Evolutionary conservation across 1,140 invertebrate genomes (phyloP), one percentile per base, ranked within the genome.

Genomic region (Oedothorax gibbosus): DNA sequence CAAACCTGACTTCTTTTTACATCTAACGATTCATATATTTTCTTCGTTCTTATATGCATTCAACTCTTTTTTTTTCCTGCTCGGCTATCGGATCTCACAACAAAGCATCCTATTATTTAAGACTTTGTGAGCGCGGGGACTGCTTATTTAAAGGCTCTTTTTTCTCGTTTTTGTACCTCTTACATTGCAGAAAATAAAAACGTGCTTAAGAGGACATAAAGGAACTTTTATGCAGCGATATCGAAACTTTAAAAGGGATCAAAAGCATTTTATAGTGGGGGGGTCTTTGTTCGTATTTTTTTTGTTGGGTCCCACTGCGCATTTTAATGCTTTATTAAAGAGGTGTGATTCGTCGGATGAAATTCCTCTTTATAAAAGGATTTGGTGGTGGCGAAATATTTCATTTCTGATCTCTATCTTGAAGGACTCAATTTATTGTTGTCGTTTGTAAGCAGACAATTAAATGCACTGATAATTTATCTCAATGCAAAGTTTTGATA

Each of bases 141-240:
- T 75, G 72, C 72, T 75, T 75, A 57, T 75, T 51, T 77, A 10
- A 49, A 20, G 20, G 6, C 53, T 57, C 11, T 21, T 7, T 57
- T 75, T 15, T 72, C 5, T 72, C 51, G 0, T 72, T 54, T 21
- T 60, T 62, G 62, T 77, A 51, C 65, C 51, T 77, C 75, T 77
- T 77, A 77, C 75, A 51, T n/a, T 49, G 75, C 75, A 77, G 75
- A 77, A 77, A 77, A 77, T 77, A 77, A 77, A 77, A 77, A 77
- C 75, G 75, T 77, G 75, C 75, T 77, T 50, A 65, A 77, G 75
- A 64, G 75, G 21, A 53, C 51, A 65, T 50, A 65, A 49, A 60
- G 65, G 65, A 65, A 64, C 57, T 62, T 65, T 77, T 77, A 77
- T 51, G 20, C 35, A 50, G 15, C 21, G 60, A 64, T 12, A 49